Evolutionary conservation across 1,140 invertebrate species (phyloP), one percentile per base, ranked within the genome.

Genomic region (Pseudomyrmex pallidus): DNA sequence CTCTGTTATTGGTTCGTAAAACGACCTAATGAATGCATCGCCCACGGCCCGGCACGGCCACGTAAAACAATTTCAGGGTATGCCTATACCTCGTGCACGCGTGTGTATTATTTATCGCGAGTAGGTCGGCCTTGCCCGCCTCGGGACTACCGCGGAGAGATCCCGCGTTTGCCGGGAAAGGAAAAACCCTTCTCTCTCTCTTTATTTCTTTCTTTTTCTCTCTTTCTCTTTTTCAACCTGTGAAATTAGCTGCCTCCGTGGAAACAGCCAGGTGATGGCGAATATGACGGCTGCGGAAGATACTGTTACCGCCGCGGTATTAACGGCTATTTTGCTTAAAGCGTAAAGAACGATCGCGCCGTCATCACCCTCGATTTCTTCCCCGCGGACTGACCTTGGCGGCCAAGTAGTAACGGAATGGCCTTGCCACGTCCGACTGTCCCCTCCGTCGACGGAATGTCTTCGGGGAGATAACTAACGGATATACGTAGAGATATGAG

Each of bases 11-110:
- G 90, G 92, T 90, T 88, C 90, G 92, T 92, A 92, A 94, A 93
- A 90, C 92, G 90, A 92, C 85, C 91, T 94, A 94, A 94, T 92
- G 93, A 93, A 93, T 92, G 91, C 91, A 92, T 92, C 89, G 92
- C 92, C 91, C 90, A 86, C 86, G 89, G 91, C 86, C 66, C 87
- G 22, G n/a, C 62, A 57, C 68, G 35, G 25, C 35, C 56, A 72
- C 87, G 85, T 89, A 84, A 90, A 93, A 92, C 91, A 90, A 91
- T 92, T 92, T 92, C 90, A 88, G 84, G 82, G 80, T 89, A 90
- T 82, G 85, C 85, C 77, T 35, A 35, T 35, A 35, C 1, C 35
- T 73, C 57, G 78, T 83, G 83, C 17, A 12, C 54, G n/a, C 52
- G 35, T 44, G 52, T 85, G 86, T 85, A 87, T 88, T 90, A 91